Conservation (phyloP, 92 coral and sea anemone species). For the Pocillopora meandrina region DNA sequence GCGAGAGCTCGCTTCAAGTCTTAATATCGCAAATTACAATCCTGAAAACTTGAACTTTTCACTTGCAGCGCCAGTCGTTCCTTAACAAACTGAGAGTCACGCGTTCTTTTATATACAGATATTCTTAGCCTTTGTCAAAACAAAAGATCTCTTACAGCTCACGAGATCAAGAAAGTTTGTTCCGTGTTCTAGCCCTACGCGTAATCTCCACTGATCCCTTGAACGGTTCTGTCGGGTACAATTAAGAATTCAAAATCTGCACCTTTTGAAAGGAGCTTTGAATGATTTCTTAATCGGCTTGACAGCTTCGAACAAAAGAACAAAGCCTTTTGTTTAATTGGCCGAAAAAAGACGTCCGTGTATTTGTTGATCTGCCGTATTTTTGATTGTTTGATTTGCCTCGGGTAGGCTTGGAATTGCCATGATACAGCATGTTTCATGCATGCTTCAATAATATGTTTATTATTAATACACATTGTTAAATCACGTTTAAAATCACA, state of each 20-base stretch:
- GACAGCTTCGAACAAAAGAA: constrained; percentile 39
- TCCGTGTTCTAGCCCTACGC: constrained; percentile 4
- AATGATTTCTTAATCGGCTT: constrained; percentile 25
- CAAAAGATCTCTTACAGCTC: neutral
- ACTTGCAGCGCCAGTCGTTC: neutral
- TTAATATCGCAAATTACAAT: neutral
- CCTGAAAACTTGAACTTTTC: neutral
- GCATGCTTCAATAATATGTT: neutral
- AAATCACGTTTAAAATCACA: neutral
- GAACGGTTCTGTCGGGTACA: neutral
- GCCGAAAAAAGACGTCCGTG: constrained; percentile 23
- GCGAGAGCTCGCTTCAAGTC: neutral
- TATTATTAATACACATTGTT: too few relatives aligned
- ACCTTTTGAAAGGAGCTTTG: neutral
- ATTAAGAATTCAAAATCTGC: constrained; percentile 22
- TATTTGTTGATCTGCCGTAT: constrained; percentile 36
- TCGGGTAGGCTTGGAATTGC: neutral
- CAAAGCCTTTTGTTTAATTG: constrained; percentile 43
- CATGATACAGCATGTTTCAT: neutral
- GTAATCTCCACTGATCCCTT: neutral
- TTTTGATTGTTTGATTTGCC: constrained; percentile 24
- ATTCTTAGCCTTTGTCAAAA: constrained; percentile 5
- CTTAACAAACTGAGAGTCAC: neutral
- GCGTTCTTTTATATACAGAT: neutral
- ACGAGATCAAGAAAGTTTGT: neutral